Evolutionary conservation across 64 coral and sea anemone genomes (phyloP), one percentile per base, ranked within the genome.

Genomic region (Pocillopora verrucosa): DNA sequence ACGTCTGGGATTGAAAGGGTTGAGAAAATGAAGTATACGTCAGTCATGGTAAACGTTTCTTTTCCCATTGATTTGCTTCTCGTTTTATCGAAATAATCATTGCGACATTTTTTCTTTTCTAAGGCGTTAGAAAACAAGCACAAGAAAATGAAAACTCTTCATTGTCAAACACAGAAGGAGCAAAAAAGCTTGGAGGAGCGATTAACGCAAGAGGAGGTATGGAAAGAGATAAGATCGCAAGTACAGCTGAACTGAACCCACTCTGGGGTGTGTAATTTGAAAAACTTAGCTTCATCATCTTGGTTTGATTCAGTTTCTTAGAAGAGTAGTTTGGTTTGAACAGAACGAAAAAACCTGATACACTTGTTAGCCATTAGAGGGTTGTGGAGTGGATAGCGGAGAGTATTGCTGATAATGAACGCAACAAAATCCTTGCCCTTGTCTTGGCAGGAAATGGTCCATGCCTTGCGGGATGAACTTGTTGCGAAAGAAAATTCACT

Each of bases 91-190:
- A 26, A 2, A n/a, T 24, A 26, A 26, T 30, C 20, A n/a, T n/a
- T 70, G 10, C 25, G 25, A 70, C 4, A 11, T 10, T 7, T 11
- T 70, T 70, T 20, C 22, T 70, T 11, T 68, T 16, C n/a, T 65
- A 25, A 96, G 94, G 77, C 89, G 58, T 74, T 96, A 58, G 94
- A 96, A 76, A 88, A 63, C 37, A 96, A 93, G 30, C 94, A 96
- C 88, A 96, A 96, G 76, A 96, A 96, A 81, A 96, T 96, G 94
- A 96, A 96, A 59, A 76, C 82, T 0, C 73, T 96, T 4, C 94
- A 96, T 35, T 81, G 74, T 35, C 94, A 96, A 85, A 65, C 87
- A 16, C 94, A 93, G 59, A 84, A 93, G 75, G 60, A 82, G 36
- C 91, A 96, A 17, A 96, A 90, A 26, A 88, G 60, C 56, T 75